Percentiles rank a stretch among this genome's conserved stretches.
These are phyloP conservation scores for Conger conger DNA, from an alignment of 2,113 vertebrate species.

Conservation along the genomic window DNA sequence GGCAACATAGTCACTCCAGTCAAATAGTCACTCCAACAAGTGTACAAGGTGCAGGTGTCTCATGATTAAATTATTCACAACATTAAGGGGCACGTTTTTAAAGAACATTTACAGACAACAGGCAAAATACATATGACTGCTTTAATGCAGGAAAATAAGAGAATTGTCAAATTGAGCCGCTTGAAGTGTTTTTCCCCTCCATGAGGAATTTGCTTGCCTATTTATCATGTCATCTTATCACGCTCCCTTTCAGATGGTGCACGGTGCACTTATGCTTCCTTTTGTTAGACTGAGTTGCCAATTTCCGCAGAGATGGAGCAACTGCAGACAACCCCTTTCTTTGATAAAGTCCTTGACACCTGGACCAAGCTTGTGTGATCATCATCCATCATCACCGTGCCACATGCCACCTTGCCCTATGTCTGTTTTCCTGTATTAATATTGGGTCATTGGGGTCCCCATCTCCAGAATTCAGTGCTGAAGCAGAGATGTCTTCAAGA, in stretches of 20 bases:
- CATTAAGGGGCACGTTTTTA: conserved; percentile 21
- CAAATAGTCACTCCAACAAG: background rate
- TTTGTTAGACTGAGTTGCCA: conserved; percentile 94
- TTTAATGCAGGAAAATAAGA: conserved; percentile 13
- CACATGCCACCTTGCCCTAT: background rate
- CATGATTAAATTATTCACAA: conserved; percentile 19
- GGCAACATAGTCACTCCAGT: too few species aligned
- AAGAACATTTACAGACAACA: conserved; percentile 43
- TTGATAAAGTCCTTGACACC: conserved; percentile 87
- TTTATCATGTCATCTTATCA: conserved; percentile 77
- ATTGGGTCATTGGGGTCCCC: background rate
- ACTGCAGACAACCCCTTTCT: conserved; percentile 88
- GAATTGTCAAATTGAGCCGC: conserved; percentile 54
- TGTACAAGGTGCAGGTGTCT: conserved; percentile 19
- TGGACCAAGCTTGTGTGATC: conserved; percentile 79
- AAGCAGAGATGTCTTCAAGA: background rate
- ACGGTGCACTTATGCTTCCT: conserved; percentile 85
- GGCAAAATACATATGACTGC: conserved; percentile 41
- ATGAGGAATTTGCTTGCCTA: conserved; percentile 51
- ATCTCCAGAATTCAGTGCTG: background rate
- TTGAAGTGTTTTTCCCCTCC: conserved; percentile 71
- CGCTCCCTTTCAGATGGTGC: conserved; percentile 65
- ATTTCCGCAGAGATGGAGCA: conserved; percentile 91
- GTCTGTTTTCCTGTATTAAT: background rate
- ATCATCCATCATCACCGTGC: conserved; percentile 78